These are phyloP conservation scores for Neuroscelio doddi DNA, from an alignment of 2,888 invertebrate genomes.

Conservation along the genomic window DNA sequence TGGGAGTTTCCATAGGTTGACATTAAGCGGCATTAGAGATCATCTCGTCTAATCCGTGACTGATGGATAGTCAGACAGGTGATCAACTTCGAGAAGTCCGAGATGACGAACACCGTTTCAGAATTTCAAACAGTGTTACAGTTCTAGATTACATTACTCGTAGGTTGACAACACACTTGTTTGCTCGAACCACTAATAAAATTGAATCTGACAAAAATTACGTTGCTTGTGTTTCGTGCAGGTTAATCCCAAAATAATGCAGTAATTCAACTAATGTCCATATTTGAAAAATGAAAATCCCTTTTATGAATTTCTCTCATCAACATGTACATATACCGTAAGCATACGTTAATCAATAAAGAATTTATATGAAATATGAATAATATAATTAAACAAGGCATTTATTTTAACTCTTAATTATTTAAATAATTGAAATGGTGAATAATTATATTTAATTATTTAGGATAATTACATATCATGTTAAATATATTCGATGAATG, in stretches of 20 bases:
- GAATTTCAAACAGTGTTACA: slow-evolving; percentile 46
- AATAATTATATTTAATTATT: too few relatives aligned
- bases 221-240: background rate
- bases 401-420: too few relatives aligned
- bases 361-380: too few relatives aligned
- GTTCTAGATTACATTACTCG: slow-evolving; percentile 6
- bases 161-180: background rate
- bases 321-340: too few relatives aligned
- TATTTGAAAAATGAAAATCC: slow-evolving; percentile 10
- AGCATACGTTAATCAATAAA: too few relatives aligned
- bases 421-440: too few relatives aligned
- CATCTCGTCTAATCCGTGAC: slow-evolving; percentile 56
- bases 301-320: too few relatives aligned
- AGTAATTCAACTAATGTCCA: slow-evolving; percentile 2
- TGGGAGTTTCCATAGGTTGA: slow-evolving; percentile 47
- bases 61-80: slow-evolving; percentile 52
- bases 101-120: slow-evolving; percentile 25
- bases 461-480: too few relatives aligned
- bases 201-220: background rate
- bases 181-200: background rate
- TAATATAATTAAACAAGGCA: too few relatives aligned
- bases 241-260: slow-evolving; percentile 24
- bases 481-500: too few relatives aligned
- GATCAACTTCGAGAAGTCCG: slow-evolving; percentile 43
- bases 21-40: slow-evolving; percentile 57